phyloP scores from a whole-genome alignment of 2,888 invertebrate species.

The Diogma glabrata region DNA sequence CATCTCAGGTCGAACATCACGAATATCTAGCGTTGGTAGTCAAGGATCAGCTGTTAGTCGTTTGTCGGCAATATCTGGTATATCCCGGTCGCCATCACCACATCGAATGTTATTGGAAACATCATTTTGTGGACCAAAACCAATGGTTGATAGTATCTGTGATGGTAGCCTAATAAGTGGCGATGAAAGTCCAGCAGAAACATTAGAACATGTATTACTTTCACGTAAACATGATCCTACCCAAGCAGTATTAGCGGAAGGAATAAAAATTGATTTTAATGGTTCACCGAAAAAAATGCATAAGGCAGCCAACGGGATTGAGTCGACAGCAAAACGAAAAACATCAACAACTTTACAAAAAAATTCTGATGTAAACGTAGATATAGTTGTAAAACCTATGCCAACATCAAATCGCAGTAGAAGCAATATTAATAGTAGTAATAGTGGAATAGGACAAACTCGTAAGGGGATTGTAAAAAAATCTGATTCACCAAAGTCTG shows the following conservation, averaged over 20 bases:
- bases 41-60: slow-evolving; percentile 56
- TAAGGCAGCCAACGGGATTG: neutral
- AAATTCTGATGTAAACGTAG: neutral
- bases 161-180: slow-evolving; percentile 40
- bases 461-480: neutral
- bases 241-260: slow-evolving; percentile 50
- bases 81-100: slow-evolving; percentile 72
- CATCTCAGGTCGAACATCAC: slow-evolving; percentile 68
- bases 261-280: slow-evolving; percentile 40
- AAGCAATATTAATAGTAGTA: too few species aligned
- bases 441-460: too few species aligned
- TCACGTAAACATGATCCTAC: slow-evolving; percentile 53
- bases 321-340: neutral
- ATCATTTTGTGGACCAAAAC: slow-evolving; percentile 79
- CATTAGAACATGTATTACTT: slow-evolving; percentile 44
- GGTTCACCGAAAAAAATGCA: slow-evolving; percentile 25
- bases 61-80: slow-evolving; percentile 42
- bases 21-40: slow-evolving; percentile 71
- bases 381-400: slow-evolving; percentile 12
- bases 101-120: slow-evolving; percentile 84
- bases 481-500: slow-evolving; percentile 15
- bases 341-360: slow-evolving; percentile 21
- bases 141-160: slow-evolving; percentile 43
- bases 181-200: slow-evolving; percentile 40
- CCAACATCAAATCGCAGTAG: neutral